Conservation (phyloP, 64 coral and sea anemone species). For the Stichodactyla mertensii region DNA sequence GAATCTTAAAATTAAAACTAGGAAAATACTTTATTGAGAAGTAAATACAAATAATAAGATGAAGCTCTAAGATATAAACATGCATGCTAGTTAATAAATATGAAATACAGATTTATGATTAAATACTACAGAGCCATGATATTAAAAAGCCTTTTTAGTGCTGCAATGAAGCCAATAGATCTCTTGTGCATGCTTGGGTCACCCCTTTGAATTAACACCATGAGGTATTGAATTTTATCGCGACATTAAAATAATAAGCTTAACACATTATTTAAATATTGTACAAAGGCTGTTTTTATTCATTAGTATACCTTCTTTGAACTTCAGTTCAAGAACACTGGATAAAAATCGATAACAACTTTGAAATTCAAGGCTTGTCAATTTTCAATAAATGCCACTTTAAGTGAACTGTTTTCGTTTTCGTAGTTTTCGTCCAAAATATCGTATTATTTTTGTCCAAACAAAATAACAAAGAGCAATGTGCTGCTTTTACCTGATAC, state of each 20-base stretch:
- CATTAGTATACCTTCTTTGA: not conserved
- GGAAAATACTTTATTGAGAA: too few species aligned
- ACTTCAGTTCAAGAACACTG: not conserved
- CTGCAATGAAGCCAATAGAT: too few species aligned
- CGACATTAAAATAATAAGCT: not conserved
- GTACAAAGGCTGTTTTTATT: not conserved
- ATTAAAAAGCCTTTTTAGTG: too few species aligned
- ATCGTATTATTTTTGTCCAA: not conserved
- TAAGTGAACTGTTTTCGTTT: not conserved
- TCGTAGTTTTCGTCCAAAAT: not conserved
- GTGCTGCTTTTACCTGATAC: conserved; percentile 53
- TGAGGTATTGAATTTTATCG: not conserved
- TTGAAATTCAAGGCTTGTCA: not conserved
- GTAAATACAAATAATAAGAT: too few species aligned
- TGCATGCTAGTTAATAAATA: too few species aligned
- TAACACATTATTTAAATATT: not conserved
- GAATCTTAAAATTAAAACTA: too few species aligned
- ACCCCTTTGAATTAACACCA: not conserved
- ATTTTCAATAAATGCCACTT: not conserved
- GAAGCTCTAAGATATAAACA: too few species aligned
- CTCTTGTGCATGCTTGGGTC: not conserved
- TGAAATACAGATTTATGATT: too few species aligned
- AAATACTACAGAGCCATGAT: too few species aligned
- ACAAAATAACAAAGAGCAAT: not conserved
- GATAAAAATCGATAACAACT: not conserved